Base-by-base conservation (phyloP, 2,888 invertebrate genomes). In the Neoascia interrupta region DNA sequence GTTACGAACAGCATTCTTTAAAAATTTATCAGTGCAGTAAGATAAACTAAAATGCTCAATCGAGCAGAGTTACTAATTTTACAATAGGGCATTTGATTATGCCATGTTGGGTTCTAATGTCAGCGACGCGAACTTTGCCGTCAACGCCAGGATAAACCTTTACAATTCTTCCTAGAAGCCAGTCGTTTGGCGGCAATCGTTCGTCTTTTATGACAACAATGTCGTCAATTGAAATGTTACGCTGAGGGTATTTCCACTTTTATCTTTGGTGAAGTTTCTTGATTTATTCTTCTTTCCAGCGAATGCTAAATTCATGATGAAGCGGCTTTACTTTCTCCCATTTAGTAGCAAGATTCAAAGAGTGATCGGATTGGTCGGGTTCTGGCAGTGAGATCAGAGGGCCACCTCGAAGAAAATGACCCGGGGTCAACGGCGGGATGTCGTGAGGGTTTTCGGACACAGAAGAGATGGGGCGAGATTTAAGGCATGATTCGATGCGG, bases 111-210 rank as follows among this genome's bases (percentile, higher is more conserved):
- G 37, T 53, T 23, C 5, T 21, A 1, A 53, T 37, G 10, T 26
- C 39, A 1, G 54, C 39, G 2, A 54, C 54, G n/a, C 39, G 21
- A 11, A 54, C 56, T 28, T 28, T 39, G 1, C 13, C 54, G 28
- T 56, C 54, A 10, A 4, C 39, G 3, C 28, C 41, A 10, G 39
- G 41, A 41, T 41, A n/a, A 28, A 56, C n/a, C n/a, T n/a, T n/a
- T 13, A 26, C 18, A 28, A 56, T 28, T 8, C 56, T 8, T 1
- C 56, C 41, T 39, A 56, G 19, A 4, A 23, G 41, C 41, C 54
- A 41, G 18, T 11, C 13, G 28, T n/a, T 15, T 3, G 39, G 23
- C 1, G 39, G 54, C 1, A 39, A 8, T 2, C 18, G 5, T 39
- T 39, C 39, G 0, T 39, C 16, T 18, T 18, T 39, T 43, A 45